A percentile compares a stretch with the other conserved stretches of the same genome.
phyloP scores from a whole-genome alignment of 2,113 vertebrate species.

The Poeciliopsis prolifica region DNA sequence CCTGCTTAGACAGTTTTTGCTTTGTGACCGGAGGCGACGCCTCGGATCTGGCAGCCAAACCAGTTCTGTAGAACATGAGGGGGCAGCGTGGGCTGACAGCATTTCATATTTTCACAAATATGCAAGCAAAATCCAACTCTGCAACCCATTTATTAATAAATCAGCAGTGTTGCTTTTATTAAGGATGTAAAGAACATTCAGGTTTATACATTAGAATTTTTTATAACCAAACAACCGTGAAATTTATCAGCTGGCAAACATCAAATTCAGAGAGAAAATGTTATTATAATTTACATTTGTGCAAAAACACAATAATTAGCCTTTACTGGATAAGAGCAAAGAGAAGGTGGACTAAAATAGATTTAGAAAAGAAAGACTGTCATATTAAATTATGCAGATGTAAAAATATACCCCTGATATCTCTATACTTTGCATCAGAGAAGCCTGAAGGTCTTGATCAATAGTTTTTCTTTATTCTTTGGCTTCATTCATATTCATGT shows the following conservation, averaged over 20 bases:
- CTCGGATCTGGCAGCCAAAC: slow-evolving; percentile 48
- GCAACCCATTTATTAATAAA: not conserved
- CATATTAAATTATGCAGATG: too few relatives aligned
- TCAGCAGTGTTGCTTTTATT: slow-evolving; percentile 10
- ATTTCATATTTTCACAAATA: not conserved
- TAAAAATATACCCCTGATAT: too few relatives aligned
- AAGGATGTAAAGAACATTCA: slow-evolving; percentile 16
- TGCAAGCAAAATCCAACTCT: not conserved
- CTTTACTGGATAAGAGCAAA: not conserved
- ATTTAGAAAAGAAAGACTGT: too few relatives aligned
- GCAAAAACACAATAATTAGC: not conserved
- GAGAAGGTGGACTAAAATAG: not conserved
- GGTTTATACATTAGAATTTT: slow-evolving; percentile 16
- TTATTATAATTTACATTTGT: slow-evolving; percentile 2
- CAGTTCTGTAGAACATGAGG: slow-evolving; percentile 50
- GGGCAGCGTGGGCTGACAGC: not conserved
- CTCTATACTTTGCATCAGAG: too few relatives aligned
- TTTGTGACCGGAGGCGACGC: slow-evolving; percentile 17
- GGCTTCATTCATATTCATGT: too few relatives aligned
- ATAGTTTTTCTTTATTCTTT: too few relatives aligned
- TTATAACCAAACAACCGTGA: slow-evolving; percentile 9
- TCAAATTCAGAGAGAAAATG: not conserved
- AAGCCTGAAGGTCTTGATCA: too few relatives aligned
- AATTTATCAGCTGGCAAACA: not conserved
- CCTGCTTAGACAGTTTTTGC: slow-evolving; percentile 17